Evolutionary conservation across 2,797 vertebrate genomes (phyloP).

Genomic region (Neoniphon sammara): DNA sequence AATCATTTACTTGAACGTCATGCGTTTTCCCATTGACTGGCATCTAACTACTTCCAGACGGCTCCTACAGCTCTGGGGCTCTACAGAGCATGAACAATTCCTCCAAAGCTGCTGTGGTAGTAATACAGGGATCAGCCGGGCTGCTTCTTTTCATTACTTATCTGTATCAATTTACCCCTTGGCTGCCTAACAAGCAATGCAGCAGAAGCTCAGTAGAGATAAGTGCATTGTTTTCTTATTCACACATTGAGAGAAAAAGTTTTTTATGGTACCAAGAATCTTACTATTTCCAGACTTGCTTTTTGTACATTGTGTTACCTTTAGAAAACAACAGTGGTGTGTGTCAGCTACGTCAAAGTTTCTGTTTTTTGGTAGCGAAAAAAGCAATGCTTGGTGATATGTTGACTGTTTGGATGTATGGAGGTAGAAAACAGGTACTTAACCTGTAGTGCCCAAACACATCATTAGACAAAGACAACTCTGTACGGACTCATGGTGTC

Average conservation of each 20-base stretch:
- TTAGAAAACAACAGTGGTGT: slow-evolving; percentile 82
- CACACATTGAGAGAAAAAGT: slow-evolving; percentile 65
- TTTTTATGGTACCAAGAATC: slow-evolving; percentile 84
- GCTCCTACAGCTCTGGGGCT: slow-evolving; percentile 60
- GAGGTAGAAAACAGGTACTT: slow-evolving; percentile 70
- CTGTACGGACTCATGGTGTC: slow-evolving; percentile 79
- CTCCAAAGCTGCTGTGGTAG: slow-evolving; percentile 71
- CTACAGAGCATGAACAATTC: slow-evolving; percentile 69
- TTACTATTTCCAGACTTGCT: slow-evolving; percentile 85
- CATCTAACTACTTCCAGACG: slow-evolving; percentile 64
- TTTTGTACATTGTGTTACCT: slow-evolving; percentile 89
- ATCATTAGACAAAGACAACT: slow-evolving; percentile 77
- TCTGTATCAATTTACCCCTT: slow-evolving; percentile 79
- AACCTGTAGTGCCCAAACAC: slow-evolving; percentile 73
- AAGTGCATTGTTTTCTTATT: slow-evolving; percentile 87
- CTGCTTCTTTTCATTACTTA: slow-evolving; percentile 78
- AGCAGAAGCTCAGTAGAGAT: slow-evolving; percentile 81
- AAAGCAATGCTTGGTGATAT: slow-evolving; percentile 73
- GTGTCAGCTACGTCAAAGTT: slow-evolving; percentile 78
- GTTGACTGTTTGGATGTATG: slow-evolving; percentile 73
- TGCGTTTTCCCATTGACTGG: slow-evolving; percentile 63
- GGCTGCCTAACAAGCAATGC: slow-evolving; percentile 80
- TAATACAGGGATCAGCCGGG: slow-evolving; percentile 73
- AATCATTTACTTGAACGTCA: slow-evolving; percentile 66
- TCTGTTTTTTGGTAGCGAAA: slow-evolving; percentile 79